These are phyloP conservation scores for Thereva nobilitata DNA, from an alignment of 2,888 invertebrate genomes.

Conservation along the genomic window DNA sequence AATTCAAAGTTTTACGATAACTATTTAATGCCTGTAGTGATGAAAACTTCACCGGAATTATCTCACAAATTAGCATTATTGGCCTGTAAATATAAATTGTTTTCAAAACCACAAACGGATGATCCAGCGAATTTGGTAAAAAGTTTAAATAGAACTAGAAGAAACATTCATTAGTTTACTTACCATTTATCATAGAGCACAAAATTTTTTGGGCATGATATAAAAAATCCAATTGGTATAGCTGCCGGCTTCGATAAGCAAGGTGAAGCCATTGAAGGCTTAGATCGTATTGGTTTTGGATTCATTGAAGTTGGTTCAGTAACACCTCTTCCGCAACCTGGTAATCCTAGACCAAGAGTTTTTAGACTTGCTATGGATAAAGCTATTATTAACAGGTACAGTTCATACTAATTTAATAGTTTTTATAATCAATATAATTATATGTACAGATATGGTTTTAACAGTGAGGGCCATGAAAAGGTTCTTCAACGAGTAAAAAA, in stretches of 20 bases:
- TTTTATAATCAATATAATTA: background rate
- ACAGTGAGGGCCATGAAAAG: slow-evolving; percentile 86
- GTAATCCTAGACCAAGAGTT: slow-evolving; percentile 91
- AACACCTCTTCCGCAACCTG: slow-evolving; percentile 90
- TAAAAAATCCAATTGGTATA: slow-evolving; percentile 92
- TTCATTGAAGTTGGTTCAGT: slow-evolving; percentile 96
- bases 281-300: slow-evolving; percentile 87
- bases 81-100: slow-evolving; percentile 74
- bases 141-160: background rate
- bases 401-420: slow-evolving; percentile 40
- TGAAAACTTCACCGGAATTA: slow-evolving; percentile 72
- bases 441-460: slow-evolving; percentile 79
- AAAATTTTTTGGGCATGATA: slow-evolving; percentile 69
- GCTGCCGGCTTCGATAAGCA: slow-evolving; percentile 99
- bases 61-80: slow-evolving; percentile 80
- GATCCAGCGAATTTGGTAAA: slow-evolving; percentile 71
- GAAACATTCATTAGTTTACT: background rate
- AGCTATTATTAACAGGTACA: slow-evolving; percentile 88
- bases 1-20: slow-evolving; percentile 79
- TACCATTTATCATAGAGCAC: slow-evolving; percentile 62
- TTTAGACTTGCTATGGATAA: slow-evolving; percentile 83
- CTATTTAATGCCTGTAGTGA: slow-evolving; percentile 71
- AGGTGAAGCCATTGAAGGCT: slow-evolving; percentile 83
- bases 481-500: slow-evolving; percentile 70
- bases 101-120: slow-evolving; percentile 64